Percentiles rank a stretch among this genome's conserved stretches.
Conservation (phyloP, 2,888 invertebrate genomes). For the Dendrolimus pini region DNA sequence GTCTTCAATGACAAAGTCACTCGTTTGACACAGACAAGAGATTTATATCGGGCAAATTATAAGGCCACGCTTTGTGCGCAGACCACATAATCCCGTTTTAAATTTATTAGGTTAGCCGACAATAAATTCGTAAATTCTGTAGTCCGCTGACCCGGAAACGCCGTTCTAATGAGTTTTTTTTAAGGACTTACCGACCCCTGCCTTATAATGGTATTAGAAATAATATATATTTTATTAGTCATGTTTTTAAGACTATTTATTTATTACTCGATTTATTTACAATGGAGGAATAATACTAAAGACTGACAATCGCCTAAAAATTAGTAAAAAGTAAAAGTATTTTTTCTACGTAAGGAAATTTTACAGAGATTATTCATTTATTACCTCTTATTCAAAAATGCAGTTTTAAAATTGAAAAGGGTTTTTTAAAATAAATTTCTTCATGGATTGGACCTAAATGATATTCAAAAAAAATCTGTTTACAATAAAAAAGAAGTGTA, state of each 20-base stretch:
- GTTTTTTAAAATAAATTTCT: no score
- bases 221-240: neutral
- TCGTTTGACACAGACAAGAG: slow-evolving; percentile 47
- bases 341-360: no score
- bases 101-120: slow-evolving; percentile 71
- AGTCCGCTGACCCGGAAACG: slow-evolving; percentile 64
- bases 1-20: slow-evolving; percentile 37
- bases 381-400: no score
- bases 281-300: neutral
- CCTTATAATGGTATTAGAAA: slow-evolving; percentile 11
- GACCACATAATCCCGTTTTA: slow-evolving; percentile 67
- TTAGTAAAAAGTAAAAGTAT: no score
- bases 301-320: no score
- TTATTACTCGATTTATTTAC: neutral
- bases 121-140: slow-evolving; percentile 70
- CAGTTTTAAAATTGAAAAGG: no score
- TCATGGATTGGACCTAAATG: no score
- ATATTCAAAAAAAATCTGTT: no score
- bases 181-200: slow-evolving; percentile 41
- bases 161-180: slow-evolving; percentile 53
- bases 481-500: no score
- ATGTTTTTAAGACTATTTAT: neutral
- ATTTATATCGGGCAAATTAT: slow-evolving; percentile 69
- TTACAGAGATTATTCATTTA: no score
- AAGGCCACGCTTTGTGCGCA: slow-evolving; percentile 64